Evolutionary conservation across 2,797 vertebrate species (phyloP).

Genomic region (Paguma larvata): DNA sequence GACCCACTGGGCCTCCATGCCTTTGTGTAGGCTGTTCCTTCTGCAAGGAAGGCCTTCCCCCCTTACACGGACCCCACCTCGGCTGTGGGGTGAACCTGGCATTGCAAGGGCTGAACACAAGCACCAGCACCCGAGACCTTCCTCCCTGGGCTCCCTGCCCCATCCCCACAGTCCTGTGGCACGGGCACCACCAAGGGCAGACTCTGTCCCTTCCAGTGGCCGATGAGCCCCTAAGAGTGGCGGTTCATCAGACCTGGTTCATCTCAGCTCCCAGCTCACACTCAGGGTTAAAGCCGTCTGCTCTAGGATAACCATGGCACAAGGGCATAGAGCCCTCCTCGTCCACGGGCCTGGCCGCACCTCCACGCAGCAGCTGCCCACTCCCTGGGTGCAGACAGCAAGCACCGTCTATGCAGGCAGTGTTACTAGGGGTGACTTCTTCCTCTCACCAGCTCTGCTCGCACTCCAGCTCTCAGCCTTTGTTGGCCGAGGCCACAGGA

Average conservation of each 20-base stretch:
- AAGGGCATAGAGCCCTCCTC: neutral
- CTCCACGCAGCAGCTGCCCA: neutral
- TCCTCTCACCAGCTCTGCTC: constrained; percentile 48
- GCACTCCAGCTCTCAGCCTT: neutral
- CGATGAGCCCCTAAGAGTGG: neutral
- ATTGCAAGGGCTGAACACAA: neutral
- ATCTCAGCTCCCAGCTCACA: neutral
- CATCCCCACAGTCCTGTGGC: neutral
- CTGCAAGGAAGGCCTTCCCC: neutral
- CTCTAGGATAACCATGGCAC: neutral
- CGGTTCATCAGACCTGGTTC: accelerated
- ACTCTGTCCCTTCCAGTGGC: neutral
- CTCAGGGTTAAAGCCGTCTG: neutral
- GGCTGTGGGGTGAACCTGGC: neutral
- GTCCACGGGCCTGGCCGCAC: accelerated
- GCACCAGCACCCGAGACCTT: neutral
- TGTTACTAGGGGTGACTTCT: constrained; percentile 37
- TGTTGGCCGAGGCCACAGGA: constrained; percentile 71
- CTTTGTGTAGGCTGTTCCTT: neutral
- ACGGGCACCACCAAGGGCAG: neutral
- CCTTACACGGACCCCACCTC: too few relatives aligned
- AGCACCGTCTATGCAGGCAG: neutral
- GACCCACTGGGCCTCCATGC: neutral
- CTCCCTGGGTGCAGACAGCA: neutral
- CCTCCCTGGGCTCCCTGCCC: neutral